Conservation (phyloP, 2,113 vertebrate species). For the Ornithorhynchus anatinus region DNA sequence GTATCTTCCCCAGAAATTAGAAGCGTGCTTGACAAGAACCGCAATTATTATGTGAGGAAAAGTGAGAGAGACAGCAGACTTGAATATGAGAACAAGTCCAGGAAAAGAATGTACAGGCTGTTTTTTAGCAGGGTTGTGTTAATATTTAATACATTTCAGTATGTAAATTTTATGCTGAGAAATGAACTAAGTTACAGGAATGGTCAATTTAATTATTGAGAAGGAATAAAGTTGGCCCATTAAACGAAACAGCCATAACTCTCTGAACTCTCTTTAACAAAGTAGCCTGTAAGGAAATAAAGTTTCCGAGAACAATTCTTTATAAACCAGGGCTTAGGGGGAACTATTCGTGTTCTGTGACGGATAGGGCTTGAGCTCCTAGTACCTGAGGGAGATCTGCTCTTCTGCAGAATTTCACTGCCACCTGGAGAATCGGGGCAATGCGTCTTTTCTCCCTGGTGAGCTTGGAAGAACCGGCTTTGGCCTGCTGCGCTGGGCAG, state of each 20-base stretch:
- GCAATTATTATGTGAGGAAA: too few species aligned
- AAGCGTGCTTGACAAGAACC: too few species aligned
- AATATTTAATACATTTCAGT: background rate
- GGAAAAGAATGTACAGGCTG: background rate
- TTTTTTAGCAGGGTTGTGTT: background rate
- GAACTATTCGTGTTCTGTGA: background rate
- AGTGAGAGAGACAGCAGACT: background rate
- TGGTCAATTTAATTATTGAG: background rate
- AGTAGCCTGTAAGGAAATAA: background rate
- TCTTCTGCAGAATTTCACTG: background rate
- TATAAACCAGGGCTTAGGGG: background rate
- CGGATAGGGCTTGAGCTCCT: background rate
- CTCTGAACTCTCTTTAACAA: background rate
- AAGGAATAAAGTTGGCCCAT: background rate
- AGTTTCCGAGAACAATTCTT: background rate
- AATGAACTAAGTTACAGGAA: background rate
- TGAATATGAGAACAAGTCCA: background rate
- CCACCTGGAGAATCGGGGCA: background rate
- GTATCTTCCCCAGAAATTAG: too few species aligned
- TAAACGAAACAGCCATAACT: background rate
- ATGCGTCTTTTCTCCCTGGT: background rate
- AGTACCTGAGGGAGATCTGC: accelerated
- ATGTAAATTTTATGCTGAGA: constrained; percentile 10
- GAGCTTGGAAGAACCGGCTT: background rate
- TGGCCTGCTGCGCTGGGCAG: background rate